These are phyloP conservation scores for Apteryx owenii DNA, from an alignment of 2,113 vertebrate genomes.

Conservation along the genomic window DNA sequence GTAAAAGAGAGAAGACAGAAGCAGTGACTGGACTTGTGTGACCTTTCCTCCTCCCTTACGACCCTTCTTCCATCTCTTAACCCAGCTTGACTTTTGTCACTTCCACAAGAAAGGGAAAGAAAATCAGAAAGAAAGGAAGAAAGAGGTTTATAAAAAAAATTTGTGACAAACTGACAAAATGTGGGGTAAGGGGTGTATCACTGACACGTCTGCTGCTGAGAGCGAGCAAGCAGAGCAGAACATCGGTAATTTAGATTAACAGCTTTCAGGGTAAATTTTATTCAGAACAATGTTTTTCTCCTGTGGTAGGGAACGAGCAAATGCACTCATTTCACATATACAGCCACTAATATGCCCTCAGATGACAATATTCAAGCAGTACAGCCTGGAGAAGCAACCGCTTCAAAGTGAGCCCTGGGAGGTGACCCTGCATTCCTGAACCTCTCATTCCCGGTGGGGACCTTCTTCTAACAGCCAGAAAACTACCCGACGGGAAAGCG, in stretches of 20 bases:
- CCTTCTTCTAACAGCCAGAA: background rate
- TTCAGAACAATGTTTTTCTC: background rate
- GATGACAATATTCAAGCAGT: background rate
- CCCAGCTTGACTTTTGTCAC: background rate
- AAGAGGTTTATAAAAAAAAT: background rate
- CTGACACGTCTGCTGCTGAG: background rate
- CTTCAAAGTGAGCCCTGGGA: background rate
- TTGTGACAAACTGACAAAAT: background rate
- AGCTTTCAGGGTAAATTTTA: background rate
- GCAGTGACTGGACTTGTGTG: background rate
- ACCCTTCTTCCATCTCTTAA: background rate
- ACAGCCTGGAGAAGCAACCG: background rate
- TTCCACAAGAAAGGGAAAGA: background rate
- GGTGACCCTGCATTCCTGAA: background rate
- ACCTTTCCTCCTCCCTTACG: background rate
- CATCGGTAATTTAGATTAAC: fast-evolving
- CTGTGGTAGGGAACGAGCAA: background rate
- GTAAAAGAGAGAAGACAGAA: conserved; percentile 22
- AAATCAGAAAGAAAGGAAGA: background rate
- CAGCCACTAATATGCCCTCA: background rate
- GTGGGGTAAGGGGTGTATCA: background rate
- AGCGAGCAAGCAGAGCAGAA: background rate
- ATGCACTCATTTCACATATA: background rate
- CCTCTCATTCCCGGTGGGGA: fast-evolving
- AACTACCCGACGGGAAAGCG: background rate